These are phyloP conservation scores for Montipora capitata DNA, from an alignment of 92 coral and sea anemone genomes.

Conservation along the genomic window DNA sequence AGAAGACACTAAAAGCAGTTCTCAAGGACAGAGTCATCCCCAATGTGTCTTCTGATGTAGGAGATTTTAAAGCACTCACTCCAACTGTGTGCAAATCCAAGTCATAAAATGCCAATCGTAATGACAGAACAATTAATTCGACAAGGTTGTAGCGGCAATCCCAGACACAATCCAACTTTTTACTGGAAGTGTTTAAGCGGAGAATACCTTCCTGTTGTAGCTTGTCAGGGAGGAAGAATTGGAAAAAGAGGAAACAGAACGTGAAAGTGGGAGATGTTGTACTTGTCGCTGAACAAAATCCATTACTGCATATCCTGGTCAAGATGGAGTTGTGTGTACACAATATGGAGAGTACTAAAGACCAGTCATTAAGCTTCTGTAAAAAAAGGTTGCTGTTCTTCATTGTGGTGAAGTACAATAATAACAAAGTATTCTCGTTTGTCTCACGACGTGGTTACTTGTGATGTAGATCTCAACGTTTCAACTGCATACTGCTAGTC, in stretches of 20 bases:
- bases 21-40: too few relatives aligned
- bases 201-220: neutral
- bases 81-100: constrained; percentile 20
- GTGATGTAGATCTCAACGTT: too few relatives aligned
- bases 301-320: constrained; percentile 26
- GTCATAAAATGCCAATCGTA: neutral
- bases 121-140: neutral
- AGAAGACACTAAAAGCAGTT: constrained; percentile 24
- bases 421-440: too few relatives aligned
- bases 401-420: too few relatives aligned
- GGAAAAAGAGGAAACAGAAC: neutral
- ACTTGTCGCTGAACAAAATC: constrained; percentile 26
- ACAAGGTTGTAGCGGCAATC: constrained; percentile 27
- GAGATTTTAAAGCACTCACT: neutral
- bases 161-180: constrained; percentile 42
- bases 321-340: constrained; percentile 11
- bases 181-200: constrained; percentile 12
- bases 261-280: constrained; percentile 27
- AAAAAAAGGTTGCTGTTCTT: too few relatives aligned
- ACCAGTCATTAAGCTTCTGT: neutral
- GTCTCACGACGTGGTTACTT: too few relatives aligned
- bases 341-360: constrained; percentile 42
- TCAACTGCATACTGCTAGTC: too few relatives aligned
- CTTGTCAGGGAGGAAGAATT: neutral
- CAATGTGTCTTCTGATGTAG: neutral